phyloP scores from a whole-genome alignment of 2,797 vertebrate genomes.

The Rhinichthys osculus region DNA sequence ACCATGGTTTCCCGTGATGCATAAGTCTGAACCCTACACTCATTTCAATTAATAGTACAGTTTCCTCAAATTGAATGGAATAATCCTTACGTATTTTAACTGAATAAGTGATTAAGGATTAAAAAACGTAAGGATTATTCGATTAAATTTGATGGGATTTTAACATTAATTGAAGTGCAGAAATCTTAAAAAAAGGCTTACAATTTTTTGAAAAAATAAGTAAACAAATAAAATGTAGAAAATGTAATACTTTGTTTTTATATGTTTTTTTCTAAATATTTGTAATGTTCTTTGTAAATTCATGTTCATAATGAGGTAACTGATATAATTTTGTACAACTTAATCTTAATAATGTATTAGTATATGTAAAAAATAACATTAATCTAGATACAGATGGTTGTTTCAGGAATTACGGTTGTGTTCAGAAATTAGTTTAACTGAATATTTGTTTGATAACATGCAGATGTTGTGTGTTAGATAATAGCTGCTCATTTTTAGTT shows the following conservation, averaged over 20 bases:
- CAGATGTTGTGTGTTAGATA: neutral
- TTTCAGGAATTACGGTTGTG: neutral
- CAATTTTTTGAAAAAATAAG: neutral
- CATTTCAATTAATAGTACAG: no score
- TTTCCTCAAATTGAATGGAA: no score
- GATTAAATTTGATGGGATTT: no score
- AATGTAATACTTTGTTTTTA: neutral
- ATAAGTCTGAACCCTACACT: neutral
- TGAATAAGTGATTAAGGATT: no score
- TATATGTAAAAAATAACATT: neutral
- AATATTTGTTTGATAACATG: neutral
- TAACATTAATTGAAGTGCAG: no score
- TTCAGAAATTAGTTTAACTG: neutral
- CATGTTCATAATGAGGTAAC: neutral
- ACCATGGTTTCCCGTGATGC: neutral
- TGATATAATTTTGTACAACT: neutral
- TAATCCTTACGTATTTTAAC: no score
- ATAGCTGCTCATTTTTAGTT: neutral
- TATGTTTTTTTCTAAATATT: no score
- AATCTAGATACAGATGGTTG: neutral
- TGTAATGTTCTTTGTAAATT: neutral
- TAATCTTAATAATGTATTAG: neutral
- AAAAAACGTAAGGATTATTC: no score
- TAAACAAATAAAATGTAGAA: neutral
- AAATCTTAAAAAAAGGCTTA: no score